Conservation (phyloP, 2,797 vertebrate species). For the Notolabrus celidotus region DNA sequence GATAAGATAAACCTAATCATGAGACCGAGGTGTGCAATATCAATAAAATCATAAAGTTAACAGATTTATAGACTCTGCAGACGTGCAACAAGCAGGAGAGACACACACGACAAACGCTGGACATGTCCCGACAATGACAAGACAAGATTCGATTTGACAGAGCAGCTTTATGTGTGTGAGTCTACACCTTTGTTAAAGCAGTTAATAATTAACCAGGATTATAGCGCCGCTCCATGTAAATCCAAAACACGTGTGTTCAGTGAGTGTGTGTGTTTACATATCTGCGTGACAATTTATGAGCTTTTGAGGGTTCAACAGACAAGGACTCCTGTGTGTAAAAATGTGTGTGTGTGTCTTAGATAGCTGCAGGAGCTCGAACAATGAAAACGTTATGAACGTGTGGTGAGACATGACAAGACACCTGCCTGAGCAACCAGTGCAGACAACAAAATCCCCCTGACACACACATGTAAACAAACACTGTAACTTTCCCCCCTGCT, state of each 20-base stretch:
- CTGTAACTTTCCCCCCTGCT: constrained; percentile 42
- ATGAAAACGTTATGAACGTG: constrained; percentile 48
- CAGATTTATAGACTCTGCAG: constrained; percentile 14
- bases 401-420: constrained; percentile 60
- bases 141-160: neutral
- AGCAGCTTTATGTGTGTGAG: neutral
- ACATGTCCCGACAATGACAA: neutral
- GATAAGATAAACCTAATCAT: constrained; percentile 56
- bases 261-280: constrained; percentile 62
- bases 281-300: constrained; percentile 57
- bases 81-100: neutral
- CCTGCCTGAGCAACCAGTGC: constrained; percentile 46
- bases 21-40: constrained; percentile 16
- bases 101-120: neutral
- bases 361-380: constrained; percentile 38
- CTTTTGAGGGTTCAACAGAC: constrained; percentile 46
- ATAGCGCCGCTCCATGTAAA: constrained; percentile 26
- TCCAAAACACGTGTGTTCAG: constrained; percentile 47
- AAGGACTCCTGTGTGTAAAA: constrained; percentile 36
- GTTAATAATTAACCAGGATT: constrained; percentile 66
- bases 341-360: constrained; percentile 18
- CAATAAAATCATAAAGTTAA: constrained; percentile 64
- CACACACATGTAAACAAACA: constrained; percentile 18
- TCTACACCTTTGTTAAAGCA: neutral
- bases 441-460: constrained; percentile 38